Conservation (phyloP, 2,113 vertebrate genomes). For the Pteronura brasiliensis region DNA sequence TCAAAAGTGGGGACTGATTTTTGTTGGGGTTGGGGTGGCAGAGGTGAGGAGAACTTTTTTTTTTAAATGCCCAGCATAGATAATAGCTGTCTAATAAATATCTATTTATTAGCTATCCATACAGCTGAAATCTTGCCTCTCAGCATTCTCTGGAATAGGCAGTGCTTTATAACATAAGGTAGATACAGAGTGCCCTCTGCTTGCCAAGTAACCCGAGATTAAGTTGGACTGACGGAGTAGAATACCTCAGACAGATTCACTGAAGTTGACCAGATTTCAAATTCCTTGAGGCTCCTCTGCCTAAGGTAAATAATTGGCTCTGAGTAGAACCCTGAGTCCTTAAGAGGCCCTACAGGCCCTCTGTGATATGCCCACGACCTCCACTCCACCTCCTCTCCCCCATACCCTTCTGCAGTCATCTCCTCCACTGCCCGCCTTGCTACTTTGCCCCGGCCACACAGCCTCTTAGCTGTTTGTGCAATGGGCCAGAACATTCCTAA, state of each 20-base stretch:
- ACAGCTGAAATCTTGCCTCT: neutral
- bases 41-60: neutral
- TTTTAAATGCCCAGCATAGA: neutral
- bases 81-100: neutral
- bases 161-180: neutral
- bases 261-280: neutral
- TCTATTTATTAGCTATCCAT: neutral
- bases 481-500: neutral
- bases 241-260: neutral
- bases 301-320: neutral
- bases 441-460: too few species aligned
- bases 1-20: neutral
- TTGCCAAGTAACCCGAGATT: neutral
- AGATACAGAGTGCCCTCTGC: neutral
- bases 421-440: neutral
- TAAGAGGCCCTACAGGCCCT: too few species aligned
- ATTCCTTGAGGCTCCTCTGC: neutral
- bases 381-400: accelerated
- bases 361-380: accelerated
- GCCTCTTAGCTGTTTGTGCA: neutral
- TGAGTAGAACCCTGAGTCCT: neutral
- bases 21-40: too few species aligned
- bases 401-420: neutral
- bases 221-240: neutral
- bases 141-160: neutral